These are phyloP conservation scores for Threskiornis aethiopicus DNA, from an alignment of 2,797 vertebrate genomes.

Conservation along the genomic window DNA sequence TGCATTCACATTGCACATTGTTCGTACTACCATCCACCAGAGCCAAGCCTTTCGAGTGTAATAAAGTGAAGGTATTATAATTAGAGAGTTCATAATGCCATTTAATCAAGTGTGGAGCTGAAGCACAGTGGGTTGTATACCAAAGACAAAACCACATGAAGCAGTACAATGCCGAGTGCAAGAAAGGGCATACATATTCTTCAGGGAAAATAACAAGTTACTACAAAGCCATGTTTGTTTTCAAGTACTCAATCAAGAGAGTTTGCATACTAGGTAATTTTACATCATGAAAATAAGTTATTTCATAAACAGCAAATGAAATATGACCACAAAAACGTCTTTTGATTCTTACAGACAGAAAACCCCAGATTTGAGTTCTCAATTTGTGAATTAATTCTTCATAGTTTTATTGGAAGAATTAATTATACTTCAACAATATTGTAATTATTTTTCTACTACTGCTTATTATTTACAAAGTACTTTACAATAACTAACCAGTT, in stretches of 20 bases:
- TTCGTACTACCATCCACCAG: not conserved
- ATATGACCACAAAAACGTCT: slow-evolving; percentile 1
- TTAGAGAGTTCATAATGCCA: slow-evolving; percentile 32
- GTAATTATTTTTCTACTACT: not conserved
- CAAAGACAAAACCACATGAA: slow-evolving; percentile 53
- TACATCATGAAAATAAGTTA: not conserved
- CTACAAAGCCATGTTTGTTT: slow-evolving; percentile 46
- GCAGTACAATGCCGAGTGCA: not conserved
- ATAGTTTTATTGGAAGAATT: not conserved
- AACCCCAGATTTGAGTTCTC: not conserved
- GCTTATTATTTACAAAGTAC: not conserved
- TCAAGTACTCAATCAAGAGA: not conserved
- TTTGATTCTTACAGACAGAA: not conserved
- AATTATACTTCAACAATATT: not conserved
- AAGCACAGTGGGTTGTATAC: slow-evolving; percentile 1
- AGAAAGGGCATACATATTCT: slow-evolving; percentile 14
- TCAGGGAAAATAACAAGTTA: slow-evolving; percentile 32
- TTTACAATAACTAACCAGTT: not conserved
- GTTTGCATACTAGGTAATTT: slow-evolving; percentile 9
- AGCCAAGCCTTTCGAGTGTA: not conserved
- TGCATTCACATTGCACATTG: not conserved
- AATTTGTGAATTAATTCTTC: not conserved
- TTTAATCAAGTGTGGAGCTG: slow-evolving; percentile 41
- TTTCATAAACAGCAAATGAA: slow-evolving; percentile 10
- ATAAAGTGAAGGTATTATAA: slow-evolving; percentile 41